Percentiles rank a stretch among this genome's conserved stretches.
Evolutionary conservation across 1,140 invertebrate genomes (phyloP).

Genomic region (Cotesia vestalis): DNA sequence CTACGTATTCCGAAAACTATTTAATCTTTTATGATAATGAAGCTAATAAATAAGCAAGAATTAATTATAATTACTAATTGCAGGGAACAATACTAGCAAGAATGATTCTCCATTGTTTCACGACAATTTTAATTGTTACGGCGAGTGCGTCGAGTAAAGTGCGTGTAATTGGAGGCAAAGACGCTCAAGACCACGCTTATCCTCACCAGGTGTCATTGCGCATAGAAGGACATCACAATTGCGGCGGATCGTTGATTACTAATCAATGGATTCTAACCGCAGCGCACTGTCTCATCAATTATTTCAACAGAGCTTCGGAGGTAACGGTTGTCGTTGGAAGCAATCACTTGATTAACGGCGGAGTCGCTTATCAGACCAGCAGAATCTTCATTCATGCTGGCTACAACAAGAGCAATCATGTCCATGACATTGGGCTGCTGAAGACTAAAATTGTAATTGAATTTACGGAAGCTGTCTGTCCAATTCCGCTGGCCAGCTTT

Average conservation of each 20-base stretch:
- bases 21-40: constrained; percentile 2
- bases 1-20: too few relatives aligned
- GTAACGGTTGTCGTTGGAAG: constrained; percentile 54
- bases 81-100: neutral
- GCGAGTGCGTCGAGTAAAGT: too few relatives aligned
- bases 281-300: constrained; percentile 63
- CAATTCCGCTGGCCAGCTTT: constrained; percentile 50
- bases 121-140: neutral
- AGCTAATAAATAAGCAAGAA: neutral
- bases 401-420: constrained; percentile 38
- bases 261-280: constrained; percentile 62
- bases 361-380: constrained; percentile 48
- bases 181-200: constrained; percentile 50
- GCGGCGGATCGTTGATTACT: constrained; percentile 64
- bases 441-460: constrained; percentile 46
- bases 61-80: neutral
- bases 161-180: constrained; percentile 57
- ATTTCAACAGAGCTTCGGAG: constrained; percentile 40
- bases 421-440: constrained; percentile 62
- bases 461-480: constrained; percentile 45
- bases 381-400: constrained; percentile 51
- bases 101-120: constrained; percentile 1
- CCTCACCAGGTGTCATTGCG: constrained; percentile 50
- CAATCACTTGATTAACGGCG: constrained; percentile 46
- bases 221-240: constrained; percentile 51